Percentiles rank a stretch among this genome's conserved stretches.
phyloP scores from a whole-genome alignment of 2,797 vertebrate genomes.

The Coranthus polyacanthus region DNA sequence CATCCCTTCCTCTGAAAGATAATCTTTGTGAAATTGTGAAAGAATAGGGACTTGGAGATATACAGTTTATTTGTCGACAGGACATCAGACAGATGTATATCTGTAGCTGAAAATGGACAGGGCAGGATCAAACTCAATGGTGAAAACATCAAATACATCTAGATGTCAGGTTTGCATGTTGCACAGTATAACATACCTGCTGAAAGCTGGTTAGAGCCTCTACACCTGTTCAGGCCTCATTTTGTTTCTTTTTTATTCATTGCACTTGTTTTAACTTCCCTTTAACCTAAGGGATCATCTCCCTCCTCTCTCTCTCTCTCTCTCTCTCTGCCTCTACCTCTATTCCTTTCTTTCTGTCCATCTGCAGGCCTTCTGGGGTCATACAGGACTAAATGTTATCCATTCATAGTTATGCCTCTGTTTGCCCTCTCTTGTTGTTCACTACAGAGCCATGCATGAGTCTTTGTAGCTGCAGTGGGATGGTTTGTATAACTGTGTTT shows the following conservation, averaged over 20 bases:
- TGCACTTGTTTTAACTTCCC: too few relatives aligned
- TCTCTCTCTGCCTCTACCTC: slow-evolving; percentile 24
- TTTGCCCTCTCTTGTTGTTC: slow-evolving; percentile 61
- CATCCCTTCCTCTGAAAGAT: too few relatives aligned
- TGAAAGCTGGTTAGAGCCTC: slow-evolving; percentile 66
- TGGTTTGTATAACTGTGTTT: slow-evolving; percentile 44
- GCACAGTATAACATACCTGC: slow-evolving; percentile 54
- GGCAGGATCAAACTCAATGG: too few relatives aligned
- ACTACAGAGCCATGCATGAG: slow-evolving; percentile 48
- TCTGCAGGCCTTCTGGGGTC: slow-evolving; percentile 61
- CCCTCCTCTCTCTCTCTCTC: slow-evolving; percentile 10
- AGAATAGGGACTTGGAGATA: too few relatives aligned
- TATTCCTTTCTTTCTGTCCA: slow-evolving; percentile 42
- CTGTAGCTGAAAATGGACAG: too few relatives aligned
- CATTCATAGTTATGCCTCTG: slow-evolving; percentile 54
- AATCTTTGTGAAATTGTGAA: too few relatives aligned
- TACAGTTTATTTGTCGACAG: too few relatives aligned
- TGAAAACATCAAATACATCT: slow-evolving; percentile 4
- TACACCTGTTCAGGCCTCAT: slow-evolving; percentile 50
- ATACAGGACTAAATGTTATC: slow-evolving; percentile 46
- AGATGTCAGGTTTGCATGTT: slow-evolving; percentile 25
- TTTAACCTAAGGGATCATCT: slow-evolving; percentile 34
- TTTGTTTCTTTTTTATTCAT: background rate
- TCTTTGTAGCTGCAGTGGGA: slow-evolving; percentile 56
- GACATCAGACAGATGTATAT: too few relatives aligned